Percentiles rank a stretch among this genome's conserved stretches.
These are phyloP conservation scores for Apamea epomidion DNA, from an alignment of 2,888 invertebrate species.

Conservation along the genomic window DNA sequence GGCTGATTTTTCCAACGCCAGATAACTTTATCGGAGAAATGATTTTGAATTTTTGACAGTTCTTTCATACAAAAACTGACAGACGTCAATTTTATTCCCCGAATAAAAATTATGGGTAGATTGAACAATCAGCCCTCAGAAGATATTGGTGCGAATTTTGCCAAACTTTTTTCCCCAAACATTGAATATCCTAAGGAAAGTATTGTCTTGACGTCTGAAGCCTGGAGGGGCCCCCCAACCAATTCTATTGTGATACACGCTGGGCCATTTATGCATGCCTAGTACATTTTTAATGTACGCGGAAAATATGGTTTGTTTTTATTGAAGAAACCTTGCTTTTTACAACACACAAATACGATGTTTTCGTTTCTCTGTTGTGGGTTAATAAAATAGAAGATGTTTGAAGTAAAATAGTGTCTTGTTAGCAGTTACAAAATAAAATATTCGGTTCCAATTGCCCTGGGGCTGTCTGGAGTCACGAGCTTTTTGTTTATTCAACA, in stretches of 20 bases:
- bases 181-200: neutral
- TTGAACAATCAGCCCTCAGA: too few species aligned
- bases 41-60: too few species aligned
- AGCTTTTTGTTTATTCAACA: constrained; percentile 22
- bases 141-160: neutral
- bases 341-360: neutral
- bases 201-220: neutral
- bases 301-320: constrained; percentile 15
- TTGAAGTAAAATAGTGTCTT: constrained; percentile 9
- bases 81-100: too few species aligned
- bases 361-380: neutral
- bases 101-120: too few species aligned
- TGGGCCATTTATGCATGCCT: constrained; percentile 6
- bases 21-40: too few species aligned
- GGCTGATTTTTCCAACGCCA: too few species aligned
- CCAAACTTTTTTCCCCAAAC: neutral
- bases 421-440: constrained; percentile 9
- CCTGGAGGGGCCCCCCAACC: neutral
- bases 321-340: neutral
- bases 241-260: constrained; percentile 3
- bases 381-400: constrained; percentile 5
- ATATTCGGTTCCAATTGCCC: constrained; percentile 8
- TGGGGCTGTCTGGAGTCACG: constrained; percentile 8
- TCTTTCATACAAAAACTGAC: too few species aligned
- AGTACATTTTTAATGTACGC: constrained; percentile 6